These are phyloP conservation scores for Abrostola tripartita DNA, from an alignment of 2,888 invertebrate species.

Conservation along the genomic window DNA sequence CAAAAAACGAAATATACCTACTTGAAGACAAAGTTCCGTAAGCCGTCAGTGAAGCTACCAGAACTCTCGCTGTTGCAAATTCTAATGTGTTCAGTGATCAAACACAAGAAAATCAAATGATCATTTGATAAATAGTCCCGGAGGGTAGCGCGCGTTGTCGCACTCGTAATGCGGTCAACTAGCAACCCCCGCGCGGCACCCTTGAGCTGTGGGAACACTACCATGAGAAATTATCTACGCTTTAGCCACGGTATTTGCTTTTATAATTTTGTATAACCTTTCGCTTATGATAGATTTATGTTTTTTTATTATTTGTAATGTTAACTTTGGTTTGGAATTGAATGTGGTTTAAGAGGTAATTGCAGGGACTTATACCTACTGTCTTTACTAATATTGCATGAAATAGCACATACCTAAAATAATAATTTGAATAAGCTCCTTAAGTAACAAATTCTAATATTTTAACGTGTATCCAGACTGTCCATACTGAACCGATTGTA, in stretches of 20 bases:
- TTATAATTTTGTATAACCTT: conserved; percentile 48
- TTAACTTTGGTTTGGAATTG: too few relatives aligned
- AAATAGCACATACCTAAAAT: too few relatives aligned
- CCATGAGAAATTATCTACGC: conserved; percentile 74
- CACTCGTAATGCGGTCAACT: conserved; percentile 84
- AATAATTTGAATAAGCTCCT: background rate
- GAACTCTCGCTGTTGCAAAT: conserved; percentile 78
- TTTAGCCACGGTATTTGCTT: conserved; percentile 67
- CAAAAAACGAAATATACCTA: background rate
- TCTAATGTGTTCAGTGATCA: conserved; percentile 88
- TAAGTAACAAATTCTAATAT: background rate
- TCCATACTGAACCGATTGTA: background rate
- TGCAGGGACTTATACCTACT: too few relatives aligned
- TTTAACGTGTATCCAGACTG: background rate
- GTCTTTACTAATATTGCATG: too few relatives aligned
- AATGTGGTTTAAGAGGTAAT: too few relatives aligned
- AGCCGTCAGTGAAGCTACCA: conserved; percentile 73
- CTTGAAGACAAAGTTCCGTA: conserved; percentile 5
- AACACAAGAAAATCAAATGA: conserved; percentile 89
- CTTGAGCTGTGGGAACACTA: conserved; percentile 42
- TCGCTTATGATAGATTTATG: conserved; percentile 39
- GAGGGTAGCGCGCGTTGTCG: conserved; percentile 72
- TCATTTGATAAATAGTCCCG: conserved; percentile 88
- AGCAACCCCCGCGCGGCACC: conserved; percentile 51
- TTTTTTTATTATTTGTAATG: background rate